Evolutionary conservation across 1,140 invertebrate genomes (phyloP), one percentile per base, ranked within the genome.

Genomic region (Procambarus clarkii): DNA sequence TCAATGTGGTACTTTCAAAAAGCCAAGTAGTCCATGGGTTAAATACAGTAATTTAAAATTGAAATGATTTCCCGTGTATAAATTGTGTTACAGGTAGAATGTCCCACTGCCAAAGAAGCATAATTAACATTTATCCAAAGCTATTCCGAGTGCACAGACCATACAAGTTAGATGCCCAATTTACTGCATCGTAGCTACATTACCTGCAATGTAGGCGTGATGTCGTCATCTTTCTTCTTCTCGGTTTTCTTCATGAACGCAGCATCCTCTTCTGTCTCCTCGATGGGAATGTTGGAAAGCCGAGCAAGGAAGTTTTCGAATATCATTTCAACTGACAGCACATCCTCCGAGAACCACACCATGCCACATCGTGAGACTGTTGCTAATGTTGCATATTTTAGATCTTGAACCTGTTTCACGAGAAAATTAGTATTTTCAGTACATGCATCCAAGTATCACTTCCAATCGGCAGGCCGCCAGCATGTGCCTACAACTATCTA

Each of bases 291-390:
- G 94, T 97, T 97, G 92, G 96, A 96, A 91, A 99, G 95, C 88
- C 97, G 96, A 88, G 96, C 94, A 92, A 99, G 95, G 94, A 98
- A 99, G 94, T 99, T 98, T 93, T 99, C 98, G 94, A 99, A 99
- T 92, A 99, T 98, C 99, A 99, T 99, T 95, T 99, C 98, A 0
- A 98, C 98, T 0, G 98, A 98, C 3, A 99, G 96, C 1, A 99
- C 99, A 95, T 99, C 98, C 95, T 99, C 98, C 5, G 97, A 98
- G 96, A 99, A 99, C 98, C 98, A 99, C 64, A 99, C 98, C 98
- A 99, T 99, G 91, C 99, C 99, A 95, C 99, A 99, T 94, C 99
- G 98, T 18, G 98, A 99, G 0, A 99, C 99, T 0, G 99, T 99
- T 18, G 99, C 99, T 85, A 99, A 95, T 0, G 99, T 99, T 7